Evolutionary conservation across 2,888 invertebrate genomes (phyloP).

Genomic region (Ellobium chinense): DNA sequence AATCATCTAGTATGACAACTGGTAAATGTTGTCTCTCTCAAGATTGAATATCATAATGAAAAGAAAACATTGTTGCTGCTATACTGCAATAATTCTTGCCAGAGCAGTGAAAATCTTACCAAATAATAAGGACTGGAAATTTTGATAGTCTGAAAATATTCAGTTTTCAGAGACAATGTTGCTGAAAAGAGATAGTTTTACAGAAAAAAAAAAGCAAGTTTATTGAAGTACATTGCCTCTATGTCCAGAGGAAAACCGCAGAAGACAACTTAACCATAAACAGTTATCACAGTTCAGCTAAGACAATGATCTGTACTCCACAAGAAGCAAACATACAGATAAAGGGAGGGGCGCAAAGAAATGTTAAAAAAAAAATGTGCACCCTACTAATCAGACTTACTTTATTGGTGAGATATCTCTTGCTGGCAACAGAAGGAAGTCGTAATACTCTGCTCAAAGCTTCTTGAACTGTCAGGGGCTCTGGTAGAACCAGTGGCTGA

Average conservation of each 20-base stretch:
- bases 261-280: neutral
- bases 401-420: conserved; percentile 96
- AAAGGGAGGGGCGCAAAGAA: neutral
- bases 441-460: conserved; percentile 88
- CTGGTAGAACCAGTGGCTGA: conserved; percentile 81
- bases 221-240: neutral
- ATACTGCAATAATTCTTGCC: too few species aligned
- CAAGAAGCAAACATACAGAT: neutral
- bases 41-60: neutral
- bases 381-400: conserved; percentile 84
- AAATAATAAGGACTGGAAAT: too few species aligned
- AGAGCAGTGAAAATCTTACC: too few species aligned
- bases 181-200: neutral
- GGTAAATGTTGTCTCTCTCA: neutral
- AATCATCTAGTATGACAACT: neutral
- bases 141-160: neutral
- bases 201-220: too few species aligned
- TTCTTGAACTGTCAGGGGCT: conserved; percentile 83
- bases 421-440: conserved; percentile 95
- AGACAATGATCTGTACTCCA: neutral
- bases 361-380: neutral
- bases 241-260: neutral
- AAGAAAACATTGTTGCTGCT: neutral
- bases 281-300: neutral
- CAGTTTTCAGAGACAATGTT: neutral